Evolutionary conservation across 2,888 invertebrate species (phyloP).

Genomic region (Lycaena phlaeas): DNA sequence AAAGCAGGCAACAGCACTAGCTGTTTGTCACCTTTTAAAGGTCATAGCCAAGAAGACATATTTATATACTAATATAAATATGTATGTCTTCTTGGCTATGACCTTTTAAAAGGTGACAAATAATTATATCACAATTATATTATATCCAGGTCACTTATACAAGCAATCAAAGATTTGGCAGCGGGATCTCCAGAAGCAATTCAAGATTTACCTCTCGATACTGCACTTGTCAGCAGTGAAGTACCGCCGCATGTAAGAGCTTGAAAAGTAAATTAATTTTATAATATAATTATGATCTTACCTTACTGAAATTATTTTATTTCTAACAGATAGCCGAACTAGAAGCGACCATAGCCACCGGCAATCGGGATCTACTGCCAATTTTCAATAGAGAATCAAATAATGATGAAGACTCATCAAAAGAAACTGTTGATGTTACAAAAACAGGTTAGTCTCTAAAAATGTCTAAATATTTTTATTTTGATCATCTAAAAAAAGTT

Average conservation of each 20-base stretch:
- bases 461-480: too few species aligned
- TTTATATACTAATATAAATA: too few species aligned
- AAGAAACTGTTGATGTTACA: constrained; percentile 43
- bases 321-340: constrained; percentile 53
- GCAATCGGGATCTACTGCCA: constrained; percentile 79
- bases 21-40: too few species aligned
- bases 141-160: constrained; percentile 43
- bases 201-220: constrained; percentile 53
- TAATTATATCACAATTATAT: too few species aligned
- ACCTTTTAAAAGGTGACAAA: too few species aligned
- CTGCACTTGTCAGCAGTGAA: constrained; percentile 30
- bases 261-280: neutral
- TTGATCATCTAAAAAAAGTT: too few species aligned
- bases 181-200: constrained; percentile 42
- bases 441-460: constrained; percentile 48
- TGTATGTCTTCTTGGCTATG: too few species aligned
- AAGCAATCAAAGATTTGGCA: constrained; percentile 50
- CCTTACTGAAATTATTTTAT: too few species aligned
- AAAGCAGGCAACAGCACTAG: too few species aligned
- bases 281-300: too few species aligned
- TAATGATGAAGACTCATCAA: constrained; percentile 33
- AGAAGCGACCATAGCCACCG: constrained; percentile 68
- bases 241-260: constrained; percentile 59
- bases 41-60: too few species aligned
- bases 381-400: constrained; percentile 61